Conservation (phyloP, 1,140 invertebrate species). For the Pteromalus puparum region DNA sequence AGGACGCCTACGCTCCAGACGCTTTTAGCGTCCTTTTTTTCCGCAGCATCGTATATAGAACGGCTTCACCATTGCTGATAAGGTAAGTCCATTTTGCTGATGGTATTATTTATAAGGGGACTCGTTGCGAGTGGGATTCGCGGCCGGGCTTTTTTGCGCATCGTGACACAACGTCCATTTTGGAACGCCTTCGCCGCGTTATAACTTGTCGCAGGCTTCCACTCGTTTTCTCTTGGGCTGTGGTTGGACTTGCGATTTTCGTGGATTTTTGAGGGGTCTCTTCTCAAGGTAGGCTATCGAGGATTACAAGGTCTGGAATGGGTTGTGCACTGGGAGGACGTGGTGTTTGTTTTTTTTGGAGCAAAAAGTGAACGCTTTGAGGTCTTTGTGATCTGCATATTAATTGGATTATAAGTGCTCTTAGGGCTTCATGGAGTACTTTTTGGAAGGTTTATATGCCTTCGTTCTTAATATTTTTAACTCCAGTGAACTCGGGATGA, state of each 20-base stretch:
- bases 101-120: not conserved
- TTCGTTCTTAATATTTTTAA: not conserved
- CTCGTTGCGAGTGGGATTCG: not conserved
- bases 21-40: not conserved
- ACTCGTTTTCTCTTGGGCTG: not conserved
- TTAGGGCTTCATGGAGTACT: not conserved
- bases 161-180: constrained; percentile 43
- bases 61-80: not conserved
- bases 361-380: too few species aligned
- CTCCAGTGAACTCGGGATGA: not conserved
- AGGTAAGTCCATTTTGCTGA: not conserved
- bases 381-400: too few species aligned
- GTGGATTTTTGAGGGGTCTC: too few species aligned
- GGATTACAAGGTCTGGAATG: too few species aligned
- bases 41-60: not conserved
- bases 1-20: not conserved
- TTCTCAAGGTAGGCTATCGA: too few species aligned
- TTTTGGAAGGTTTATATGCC: not conserved
- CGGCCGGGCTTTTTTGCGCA: not conserved
- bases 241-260: not conserved
- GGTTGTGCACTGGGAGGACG: too few species aligned
- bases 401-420: not conserved
- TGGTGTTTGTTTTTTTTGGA: too few species aligned
- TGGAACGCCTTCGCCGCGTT: constrained; percentile 28
- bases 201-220: not conserved